Evolutionary conservation across 2,113 vertebrate species (phyloP).

Genomic region (Anser brachyrhynchus): DNA sequence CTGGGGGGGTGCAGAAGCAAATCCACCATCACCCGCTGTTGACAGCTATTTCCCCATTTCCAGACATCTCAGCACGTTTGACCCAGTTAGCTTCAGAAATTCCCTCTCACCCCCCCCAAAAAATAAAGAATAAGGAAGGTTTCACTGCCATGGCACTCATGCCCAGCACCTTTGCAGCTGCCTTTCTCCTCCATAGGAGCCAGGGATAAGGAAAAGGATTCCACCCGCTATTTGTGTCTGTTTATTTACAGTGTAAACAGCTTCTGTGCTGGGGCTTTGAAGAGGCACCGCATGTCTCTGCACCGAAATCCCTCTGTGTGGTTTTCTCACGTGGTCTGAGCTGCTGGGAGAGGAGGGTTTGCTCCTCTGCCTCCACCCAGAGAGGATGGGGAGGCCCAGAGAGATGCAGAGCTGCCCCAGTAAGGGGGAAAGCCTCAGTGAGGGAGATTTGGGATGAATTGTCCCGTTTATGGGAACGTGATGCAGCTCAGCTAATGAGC

Average conservation of each 20-base stretch:
- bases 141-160: rapidly evolving
- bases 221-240: slow-evolving; percentile 47
- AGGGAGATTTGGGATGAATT: slow-evolving; percentile 36
- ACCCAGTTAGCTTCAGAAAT: background rate
- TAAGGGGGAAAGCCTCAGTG: background rate
- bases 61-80: background rate
- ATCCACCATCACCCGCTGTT: background rate
- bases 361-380: background rate
- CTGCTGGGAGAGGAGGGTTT: background rate
- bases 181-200: background rate
- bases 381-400: background rate
- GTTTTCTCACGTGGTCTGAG: slow-evolving; percentile 60
- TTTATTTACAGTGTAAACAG: slow-evolving; percentile 75
- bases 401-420: background rate
- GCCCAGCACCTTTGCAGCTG: background rate
- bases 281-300: slow-evolving; percentile 59
- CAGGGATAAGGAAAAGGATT: background rate
- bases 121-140: background rate
- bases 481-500: background rate
- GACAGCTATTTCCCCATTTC: background rate
- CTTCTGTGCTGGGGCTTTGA: slow-evolving; percentile 68
- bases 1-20: background rate
- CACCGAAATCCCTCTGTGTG: slow-evolving; percentile 34
- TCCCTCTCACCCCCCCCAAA: rapidly evolving
- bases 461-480: background rate